Base-by-base conservation (phyloP, 2,797 vertebrate genomes). In the Lagodon rhomboides region DNA sequence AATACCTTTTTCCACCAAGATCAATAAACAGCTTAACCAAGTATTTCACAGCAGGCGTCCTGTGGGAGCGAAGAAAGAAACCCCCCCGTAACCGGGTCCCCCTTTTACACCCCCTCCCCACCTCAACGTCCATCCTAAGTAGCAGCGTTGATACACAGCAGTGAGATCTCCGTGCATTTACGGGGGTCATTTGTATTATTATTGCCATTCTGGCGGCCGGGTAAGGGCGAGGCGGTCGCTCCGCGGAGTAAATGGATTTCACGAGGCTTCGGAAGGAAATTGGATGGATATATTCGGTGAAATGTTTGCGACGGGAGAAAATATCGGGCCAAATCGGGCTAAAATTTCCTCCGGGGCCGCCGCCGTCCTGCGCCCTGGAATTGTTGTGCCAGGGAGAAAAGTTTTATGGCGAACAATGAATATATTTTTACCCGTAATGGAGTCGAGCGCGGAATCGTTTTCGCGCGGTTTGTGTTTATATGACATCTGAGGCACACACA, bases 11-110 rank as follows among this genome's bases (percentile, higher is more conserved):
- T 81, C 76, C 50, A 67, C 82, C 67, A 59, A 73, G 90, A 92
- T 92, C 92, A 94, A 93, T 92, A 92, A 85, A 85, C 75, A 85
- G 86, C 90, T 92, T 90, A 91, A 92, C 91, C 88, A 85, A 85
- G 87, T 93, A 88, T 89, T 93, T 91, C 87, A 68, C 81, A 23
- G 82, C 5, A 1, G 27, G 20, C 61, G 9, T 89, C 92, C 83
- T 22, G 5, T 4, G 83, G 77, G 86, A 86, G 50, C 30, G 16
- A 22, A 51, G 75, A 67, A 65, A 66, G 38, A 22, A 25, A 7
- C 34, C 34, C 34, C 34, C 34, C 34, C 34, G 56, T n/a, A 53
- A 73, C 8, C 22, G 5, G 72, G 59, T 65, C 59, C 1, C 18
- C 77, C 34, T 38, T 80, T 77, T 47, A 71, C 84, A 87, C 34